Evolutionary conservation across 2,888 invertebrate species (phyloP).

Genomic region (Eueremaeus valkanovi): DNA sequence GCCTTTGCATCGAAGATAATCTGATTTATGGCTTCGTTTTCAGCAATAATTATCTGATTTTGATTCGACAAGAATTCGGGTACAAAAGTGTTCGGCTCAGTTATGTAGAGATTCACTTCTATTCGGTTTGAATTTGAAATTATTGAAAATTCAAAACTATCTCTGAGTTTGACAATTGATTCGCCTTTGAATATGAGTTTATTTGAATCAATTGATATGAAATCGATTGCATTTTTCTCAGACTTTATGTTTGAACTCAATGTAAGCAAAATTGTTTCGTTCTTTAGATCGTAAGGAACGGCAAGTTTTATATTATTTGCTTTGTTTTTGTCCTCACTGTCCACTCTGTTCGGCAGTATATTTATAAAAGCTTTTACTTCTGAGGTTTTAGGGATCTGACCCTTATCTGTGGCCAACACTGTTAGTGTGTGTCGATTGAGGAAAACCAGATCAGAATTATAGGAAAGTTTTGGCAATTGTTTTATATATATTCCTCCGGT

Average conservation of each 20-base stretch:
- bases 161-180: conserved; percentile 5
- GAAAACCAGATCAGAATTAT: conserved; percentile 26
- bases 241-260: neutral
- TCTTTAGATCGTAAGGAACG: conserved; percentile 34
- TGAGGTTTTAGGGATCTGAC: conserved; percentile 78
- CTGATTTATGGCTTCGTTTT: conserved; percentile 80
- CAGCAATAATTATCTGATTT: conserved; percentile 83
- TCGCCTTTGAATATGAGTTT: conserved; percentile 37
- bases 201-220: neutral
- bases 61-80: conserved; percentile 75
- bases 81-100: conserved; percentile 72
- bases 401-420: conserved; percentile 76
- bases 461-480: neutral
- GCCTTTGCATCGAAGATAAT: conserved; percentile 72
- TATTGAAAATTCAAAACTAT: conserved; percentile 3
- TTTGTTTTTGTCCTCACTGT: neutral
- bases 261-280: conserved; percentile 28
- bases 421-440: conserved; percentile 57
- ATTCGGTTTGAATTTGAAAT: neutral
- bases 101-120: conserved; percentile 55
- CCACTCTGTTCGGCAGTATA: conserved; percentile 42
- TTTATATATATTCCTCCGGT: conserved; percentile 72
- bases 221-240: neutral
- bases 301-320: conserved; percentile 12
- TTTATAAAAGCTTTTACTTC: conserved; percentile 60